phyloP scores from a whole-genome alignment of 2,113 vertebrate genomes.

The Holacanthus passer region DNA sequence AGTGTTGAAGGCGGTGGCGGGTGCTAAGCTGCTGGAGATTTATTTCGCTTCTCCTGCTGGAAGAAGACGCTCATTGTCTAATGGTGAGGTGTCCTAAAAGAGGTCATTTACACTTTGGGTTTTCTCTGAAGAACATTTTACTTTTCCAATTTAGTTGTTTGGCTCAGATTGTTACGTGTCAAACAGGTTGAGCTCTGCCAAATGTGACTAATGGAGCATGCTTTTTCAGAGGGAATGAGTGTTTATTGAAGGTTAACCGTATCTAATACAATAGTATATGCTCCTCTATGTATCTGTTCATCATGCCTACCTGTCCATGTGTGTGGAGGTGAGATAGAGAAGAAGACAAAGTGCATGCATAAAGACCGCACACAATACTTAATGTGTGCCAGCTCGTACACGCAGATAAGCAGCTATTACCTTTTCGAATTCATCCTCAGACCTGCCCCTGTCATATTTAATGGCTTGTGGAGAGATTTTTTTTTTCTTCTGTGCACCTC shows the following conservation, averaged over 20 bases:
- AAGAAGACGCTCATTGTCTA: background rate
- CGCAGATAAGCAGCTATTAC: slow-evolving; percentile 55
- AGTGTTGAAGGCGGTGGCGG: background rate
- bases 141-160: background rate
- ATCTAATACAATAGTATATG: background rate
- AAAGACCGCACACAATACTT: background rate
- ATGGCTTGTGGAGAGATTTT: slow-evolving; percentile 48
- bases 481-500: slow-evolving; percentile 24
- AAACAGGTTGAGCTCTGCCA: background rate
- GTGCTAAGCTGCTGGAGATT: slow-evolving; percentile 20
- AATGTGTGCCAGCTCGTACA: background rate
- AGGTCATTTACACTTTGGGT: background rate
- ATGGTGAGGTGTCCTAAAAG: background rate
- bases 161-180: background rate
- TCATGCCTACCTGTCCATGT: background rate
- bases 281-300: slow-evolving; percentile 1
- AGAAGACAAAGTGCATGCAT: background rate
- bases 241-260: background rate
- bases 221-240: background rate
- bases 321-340: background rate
- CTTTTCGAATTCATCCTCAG: slow-evolving; percentile 55
- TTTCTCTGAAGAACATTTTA: background rate
- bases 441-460: slow-evolving; percentile 53
- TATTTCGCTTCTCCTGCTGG: background rate
- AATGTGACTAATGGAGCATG: background rate